These are phyloP conservation scores for Teleogryllus oceanicus DNA, from an alignment of 2,888 invertebrate species.

Conservation along the genomic window DNA sequence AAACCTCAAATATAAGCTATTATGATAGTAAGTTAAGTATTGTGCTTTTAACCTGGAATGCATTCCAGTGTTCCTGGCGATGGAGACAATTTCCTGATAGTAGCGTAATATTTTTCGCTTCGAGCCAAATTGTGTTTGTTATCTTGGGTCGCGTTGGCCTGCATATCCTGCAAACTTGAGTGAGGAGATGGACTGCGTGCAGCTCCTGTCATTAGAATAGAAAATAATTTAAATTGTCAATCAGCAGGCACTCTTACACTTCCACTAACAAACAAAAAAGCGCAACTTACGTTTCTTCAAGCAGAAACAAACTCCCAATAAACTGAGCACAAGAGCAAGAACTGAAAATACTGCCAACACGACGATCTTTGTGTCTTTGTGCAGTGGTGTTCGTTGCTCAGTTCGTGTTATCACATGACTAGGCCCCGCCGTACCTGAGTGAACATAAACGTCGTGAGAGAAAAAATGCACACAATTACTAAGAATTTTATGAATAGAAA, in stretches of 20 bases:
- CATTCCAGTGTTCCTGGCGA: constrained; percentile 38
- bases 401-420: constrained; percentile 34
- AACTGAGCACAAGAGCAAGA: constrained; percentile 39
- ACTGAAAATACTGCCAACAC: constrained; percentile 39
- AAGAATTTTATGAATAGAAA: background rate
- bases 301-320: constrained; percentile 40
- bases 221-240: background rate
- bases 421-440: constrained; percentile 33
- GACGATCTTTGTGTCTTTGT: constrained; percentile 41
- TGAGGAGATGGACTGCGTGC: constrained; percentile 30
- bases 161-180: constrained; percentile 35
- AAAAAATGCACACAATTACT: background rate
- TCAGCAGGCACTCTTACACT: background rate
- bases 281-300: constrained; percentile 40
- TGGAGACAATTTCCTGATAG: constrained; percentile 38
- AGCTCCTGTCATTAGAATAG: constrained; percentile 23
- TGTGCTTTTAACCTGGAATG: constrained; percentile 35
- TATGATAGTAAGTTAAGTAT: too few species aligned
- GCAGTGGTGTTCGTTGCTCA: constrained; percentile 37
- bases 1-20: too few species aligned
- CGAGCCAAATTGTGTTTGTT: constrained; percentile 38
- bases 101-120: constrained; percentile 38
- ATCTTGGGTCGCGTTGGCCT: constrained; percentile 34
- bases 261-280: background rate
- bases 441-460: background rate